Evolutionary conservation across 2,113 vertebrate species (phyloP), one percentile per base, ranked within the genome.

Genomic region (Oreochromis aureus): DNA sequence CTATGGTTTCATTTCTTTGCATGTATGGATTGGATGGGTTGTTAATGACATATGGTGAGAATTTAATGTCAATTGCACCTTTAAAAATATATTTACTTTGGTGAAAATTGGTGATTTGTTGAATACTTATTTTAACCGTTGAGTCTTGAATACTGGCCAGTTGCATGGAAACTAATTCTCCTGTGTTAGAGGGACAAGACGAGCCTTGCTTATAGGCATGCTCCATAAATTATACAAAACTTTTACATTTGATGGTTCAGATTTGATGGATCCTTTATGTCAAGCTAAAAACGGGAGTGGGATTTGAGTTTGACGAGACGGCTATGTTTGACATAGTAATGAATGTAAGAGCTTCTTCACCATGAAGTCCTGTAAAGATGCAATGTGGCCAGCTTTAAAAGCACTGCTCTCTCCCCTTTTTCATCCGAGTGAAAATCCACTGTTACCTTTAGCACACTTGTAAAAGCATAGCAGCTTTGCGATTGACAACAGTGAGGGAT

Each of bases 251-350:
- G 89, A 91, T 90, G 73, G 86, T 88, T 87, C 84, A 78, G 79
- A 88, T 51, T 82, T n/a, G n/a, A n/a, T n/a, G 84, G 87, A 84
- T 81, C 44, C 58, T 85, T 39, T 13, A 89, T 95, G 93, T 89
- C 91, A 87, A 32, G 22, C 61, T 91, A 95, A 90, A 41, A 87
- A 82, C 44, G 22, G 71, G 89, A 88, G 85, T 89, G 58, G 82
- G 78, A 91, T 94, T 89, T 84, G 83, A 81, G 86, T 94, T 92
- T 89, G 44, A 91, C 78, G 80, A 91, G 92, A 87, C 84, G 63
- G 80, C 92, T 92, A 87, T 80, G 91, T 90, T 90, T 93, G 87
- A 91, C 89, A 92, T 81, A 88, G 66, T 93, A 89, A 93, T 93
- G 90, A 94, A 93, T 94, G 87, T 84, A 92, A 95, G 91, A 85